These are phyloP conservation scores for Aproaerema taeniolella DNA, from an alignment of 2,888 invertebrate species.

Conservation along the genomic window DNA sequence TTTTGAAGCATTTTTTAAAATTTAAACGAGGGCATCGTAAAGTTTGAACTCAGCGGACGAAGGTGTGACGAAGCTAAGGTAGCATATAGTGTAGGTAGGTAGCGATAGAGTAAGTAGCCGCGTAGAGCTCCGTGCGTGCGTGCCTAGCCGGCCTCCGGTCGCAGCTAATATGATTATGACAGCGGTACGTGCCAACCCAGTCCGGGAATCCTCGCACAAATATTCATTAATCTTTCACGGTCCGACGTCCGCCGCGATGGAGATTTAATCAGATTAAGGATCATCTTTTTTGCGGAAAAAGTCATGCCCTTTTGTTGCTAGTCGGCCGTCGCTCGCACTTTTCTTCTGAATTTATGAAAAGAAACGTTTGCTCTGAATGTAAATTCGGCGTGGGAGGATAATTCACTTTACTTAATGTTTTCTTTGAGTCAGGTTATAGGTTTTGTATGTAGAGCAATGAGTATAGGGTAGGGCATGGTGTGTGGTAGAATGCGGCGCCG, in stretches of 20 bases:
- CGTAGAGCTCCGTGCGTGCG: conserved; percentile 41
- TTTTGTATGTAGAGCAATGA: conserved; percentile 1
- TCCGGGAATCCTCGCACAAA: conserved; percentile 75
- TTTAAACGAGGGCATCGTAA: conserved; percentile 36
- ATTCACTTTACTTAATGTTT: conserved; percentile 23
- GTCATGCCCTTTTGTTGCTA: conserved; percentile 74
- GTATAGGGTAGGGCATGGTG: conserved; percentile 11
- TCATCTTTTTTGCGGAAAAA: conserved; percentile 76
- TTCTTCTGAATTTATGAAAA: conserved; percentile 72
- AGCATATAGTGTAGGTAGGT: too few species aligned
- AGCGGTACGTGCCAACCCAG: conserved; percentile 73
- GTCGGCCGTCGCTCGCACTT: conserved; percentile 69
- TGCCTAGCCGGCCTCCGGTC: conserved; percentile 64
- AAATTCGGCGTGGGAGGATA: conserved; percentile 46
- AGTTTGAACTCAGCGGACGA: conserved; percentile 31
- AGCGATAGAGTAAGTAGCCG: conserved; percentile 30
- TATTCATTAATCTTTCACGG: conserved; percentile 78
- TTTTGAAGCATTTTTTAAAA: too few species aligned
- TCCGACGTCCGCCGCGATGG: conserved; percentile 76
- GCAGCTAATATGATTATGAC: conserved; percentile 76
- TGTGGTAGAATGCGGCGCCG: conserved; percentile 15
- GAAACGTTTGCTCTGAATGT: conserved; percentile 68
- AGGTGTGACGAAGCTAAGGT: conserved; percentile 44
- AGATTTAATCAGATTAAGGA: conserved; percentile 78
- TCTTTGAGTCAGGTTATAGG: background rate